Base-by-base conservation (phyloP, 2,888 invertebrate genomes). In the Xanthorhoe spadicearia region DNA sequence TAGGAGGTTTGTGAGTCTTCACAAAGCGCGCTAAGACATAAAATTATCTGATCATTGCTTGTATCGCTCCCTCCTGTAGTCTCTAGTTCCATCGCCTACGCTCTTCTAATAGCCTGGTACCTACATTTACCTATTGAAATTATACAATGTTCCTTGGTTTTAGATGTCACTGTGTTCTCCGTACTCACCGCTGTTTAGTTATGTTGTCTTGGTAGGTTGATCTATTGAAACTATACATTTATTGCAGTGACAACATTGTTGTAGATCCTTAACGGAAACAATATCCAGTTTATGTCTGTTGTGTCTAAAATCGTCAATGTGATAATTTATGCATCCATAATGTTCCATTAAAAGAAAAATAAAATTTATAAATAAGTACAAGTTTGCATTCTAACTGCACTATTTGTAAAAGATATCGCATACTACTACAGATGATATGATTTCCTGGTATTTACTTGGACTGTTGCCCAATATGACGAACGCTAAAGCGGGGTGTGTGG, bases 401-500 rank as follows among this genome's bases (percentile, higher is more conserved):
- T 56, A 56, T 62, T 56, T 18, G 28, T 62, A 48, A 28, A 1
- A 18, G 10, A 3, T 4, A 32, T 18, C 53, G 10, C n/a, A 15
- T 18, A 18, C 23, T 5, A 59, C 62, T 60, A 51, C 15, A 56
- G 35, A 38, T 15, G 18, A 9, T n/a, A 66, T 70, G 70, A 15
- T 66, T 7, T 23, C 66, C 64, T 66, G 46, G 68, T 71, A 55
- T 23, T 63, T 19, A 35, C 51, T 52, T 69, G 56, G 62, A 53
- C 28, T n/a, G 4, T 35, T 51, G 63, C 61, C 61, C 18, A 60
- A 51, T 53, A 38, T 10, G 23, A 28, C 17, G 19, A n/a, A 18
- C 15, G 35, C 9, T 23, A 23, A 23, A 23, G 9, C 5, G 18
- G 53, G 53, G 53, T 17, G 17, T 35, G 53, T 8, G 17, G 10